Evolutionary conservation across 2,113 vertebrate species (phyloP).

Genomic region (Serilophus lunatus): DNA sequence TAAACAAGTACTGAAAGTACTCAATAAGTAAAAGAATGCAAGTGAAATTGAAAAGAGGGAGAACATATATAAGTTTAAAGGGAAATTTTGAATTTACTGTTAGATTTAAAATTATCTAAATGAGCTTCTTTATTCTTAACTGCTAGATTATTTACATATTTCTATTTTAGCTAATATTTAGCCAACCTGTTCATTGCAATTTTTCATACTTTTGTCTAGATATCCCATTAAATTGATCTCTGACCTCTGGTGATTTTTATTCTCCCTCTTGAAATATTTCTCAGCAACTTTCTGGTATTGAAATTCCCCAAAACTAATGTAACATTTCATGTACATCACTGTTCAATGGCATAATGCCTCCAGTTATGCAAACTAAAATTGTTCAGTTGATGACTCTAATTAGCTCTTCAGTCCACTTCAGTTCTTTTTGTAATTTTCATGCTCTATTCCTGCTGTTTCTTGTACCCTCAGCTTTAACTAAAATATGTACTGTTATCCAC

Average conservation of each 20-base stretch:
- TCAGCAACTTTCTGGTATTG: background rate
- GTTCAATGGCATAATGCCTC: background rate
- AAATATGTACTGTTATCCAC: background rate
- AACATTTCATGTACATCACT: background rate
- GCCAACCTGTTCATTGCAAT: background rate
- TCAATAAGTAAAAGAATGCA: background rate
- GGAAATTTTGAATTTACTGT: background rate
- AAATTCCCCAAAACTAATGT: background rate
- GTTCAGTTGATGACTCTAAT: slow-evolving; percentile 43
- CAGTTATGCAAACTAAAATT: slow-evolving; percentile 17
- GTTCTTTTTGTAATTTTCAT: background rate
- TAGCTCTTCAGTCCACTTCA: slow-evolving; percentile 44
- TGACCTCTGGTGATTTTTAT: background rate
- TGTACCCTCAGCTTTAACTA: background rate
- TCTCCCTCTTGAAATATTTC: background rate
- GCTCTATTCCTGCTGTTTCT: slow-evolving; percentile 25
- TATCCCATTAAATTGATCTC: background rate
- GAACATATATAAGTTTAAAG: background rate
- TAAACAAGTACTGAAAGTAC: background rate
- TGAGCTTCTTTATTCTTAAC: background rate
- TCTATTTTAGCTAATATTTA: background rate
- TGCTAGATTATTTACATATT: background rate
- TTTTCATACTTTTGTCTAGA: background rate
- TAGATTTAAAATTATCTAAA: background rate
- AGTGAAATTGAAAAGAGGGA: background rate